Evolutionary conservation across 2,113 vertebrate species (phyloP).

Genomic region (Tringa solitaria): DNA sequence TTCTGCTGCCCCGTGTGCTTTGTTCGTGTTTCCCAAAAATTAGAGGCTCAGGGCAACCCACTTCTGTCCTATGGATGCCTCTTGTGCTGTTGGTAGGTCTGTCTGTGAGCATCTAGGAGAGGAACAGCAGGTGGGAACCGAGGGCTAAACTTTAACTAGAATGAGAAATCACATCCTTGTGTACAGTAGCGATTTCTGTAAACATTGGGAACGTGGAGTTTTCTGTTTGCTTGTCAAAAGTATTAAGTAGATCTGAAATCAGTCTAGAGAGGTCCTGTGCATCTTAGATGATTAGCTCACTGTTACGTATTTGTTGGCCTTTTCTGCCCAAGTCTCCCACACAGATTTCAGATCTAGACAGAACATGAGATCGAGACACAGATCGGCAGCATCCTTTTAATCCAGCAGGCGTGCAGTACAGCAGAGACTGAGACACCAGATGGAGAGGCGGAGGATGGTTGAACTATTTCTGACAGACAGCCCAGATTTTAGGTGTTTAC

Average conservation of each 20-base stretch:
- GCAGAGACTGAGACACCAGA: neutral
- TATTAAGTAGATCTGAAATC: neutral
- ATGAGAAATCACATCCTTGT: neutral
- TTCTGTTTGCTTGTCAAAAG: neutral
- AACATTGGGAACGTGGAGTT: fast-evolving
- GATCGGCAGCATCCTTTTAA: neutral
- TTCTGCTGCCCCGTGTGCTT: neutral
- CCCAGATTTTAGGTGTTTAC: neutral
- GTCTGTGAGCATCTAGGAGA: neutral
- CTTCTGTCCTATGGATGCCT: neutral
- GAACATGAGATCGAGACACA: neutral
- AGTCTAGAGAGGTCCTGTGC: neutral
- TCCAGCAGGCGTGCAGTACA: neutral
- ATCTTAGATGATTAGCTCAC: fast-evolving
- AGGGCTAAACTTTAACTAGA: neutral
- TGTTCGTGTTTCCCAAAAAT: neutral
- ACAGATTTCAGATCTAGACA: neutral
- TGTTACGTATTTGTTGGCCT: neutral
- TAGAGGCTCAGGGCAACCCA: neutral
- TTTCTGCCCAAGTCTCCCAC: neutral
- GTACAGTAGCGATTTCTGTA: neutral
- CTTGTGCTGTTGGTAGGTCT: neutral
- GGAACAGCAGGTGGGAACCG: neutral
- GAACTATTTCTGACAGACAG: neutral
- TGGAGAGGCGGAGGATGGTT: neutral